Evolutionary conservation across 2,797 vertebrate genomes (phyloP).

Genomic region (Prionace glauca): DNA sequence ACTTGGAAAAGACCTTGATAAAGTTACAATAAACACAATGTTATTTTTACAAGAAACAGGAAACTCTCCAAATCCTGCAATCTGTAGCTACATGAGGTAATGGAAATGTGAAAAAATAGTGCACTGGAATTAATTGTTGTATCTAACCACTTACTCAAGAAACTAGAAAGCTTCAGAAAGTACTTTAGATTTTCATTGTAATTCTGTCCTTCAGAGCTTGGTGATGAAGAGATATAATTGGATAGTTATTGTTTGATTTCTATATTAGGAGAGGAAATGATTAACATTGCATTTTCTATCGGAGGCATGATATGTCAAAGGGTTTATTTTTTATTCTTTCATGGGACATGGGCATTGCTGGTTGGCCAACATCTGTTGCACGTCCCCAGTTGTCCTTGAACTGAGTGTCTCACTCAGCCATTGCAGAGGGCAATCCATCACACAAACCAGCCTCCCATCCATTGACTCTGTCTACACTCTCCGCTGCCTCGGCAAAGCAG

Average conservation of each 20-base stretch:
- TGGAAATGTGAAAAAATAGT: neutral
- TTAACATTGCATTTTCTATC: neutral
- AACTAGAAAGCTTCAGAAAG: neutral
- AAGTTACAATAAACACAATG: neutral
- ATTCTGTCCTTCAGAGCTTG: neutral
- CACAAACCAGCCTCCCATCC: too few relatives aligned
- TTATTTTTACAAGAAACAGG: neutral
- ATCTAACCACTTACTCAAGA: neutral
- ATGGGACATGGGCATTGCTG: too few relatives aligned
- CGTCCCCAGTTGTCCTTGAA: too few relatives aligned
- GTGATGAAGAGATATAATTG: neutral
- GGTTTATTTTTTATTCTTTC: too few relatives aligned
- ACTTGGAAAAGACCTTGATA: neutral
- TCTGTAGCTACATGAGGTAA: constrained; percentile 19
- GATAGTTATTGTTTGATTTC: neutral
- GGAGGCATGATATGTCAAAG: neutral
- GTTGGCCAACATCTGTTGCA: too few relatives aligned
- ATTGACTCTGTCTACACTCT: too few relatives aligned
- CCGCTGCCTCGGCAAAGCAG: too few relatives aligned
- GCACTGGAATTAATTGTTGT: neutral
- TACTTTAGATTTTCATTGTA: neutral
- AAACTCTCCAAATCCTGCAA: neutral
- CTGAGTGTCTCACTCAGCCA: too few relatives aligned
- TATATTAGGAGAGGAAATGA: neutral
- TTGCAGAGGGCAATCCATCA: too few relatives aligned